Percentiles rank a stretch among this genome's conserved stretches.
These are phyloP conservation scores for Chymomyza procnemis DNA, from an alignment of 2,888 invertebrate genomes.

Conservation along the genomic window DNA sequence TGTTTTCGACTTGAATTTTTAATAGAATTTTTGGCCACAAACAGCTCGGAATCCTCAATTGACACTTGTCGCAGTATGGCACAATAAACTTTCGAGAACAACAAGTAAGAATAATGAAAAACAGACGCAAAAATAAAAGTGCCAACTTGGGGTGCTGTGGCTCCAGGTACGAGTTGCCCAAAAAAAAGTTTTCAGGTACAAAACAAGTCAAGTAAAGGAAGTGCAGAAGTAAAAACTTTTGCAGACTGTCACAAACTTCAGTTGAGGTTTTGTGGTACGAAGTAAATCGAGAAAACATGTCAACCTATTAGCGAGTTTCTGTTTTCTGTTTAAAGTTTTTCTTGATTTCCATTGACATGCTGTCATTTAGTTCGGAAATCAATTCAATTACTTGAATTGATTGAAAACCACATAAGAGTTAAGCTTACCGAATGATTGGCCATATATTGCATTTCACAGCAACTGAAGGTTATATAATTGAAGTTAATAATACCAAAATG, in stretches of 20 bases:
- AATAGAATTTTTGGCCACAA: not conserved
- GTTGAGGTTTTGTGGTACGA: conserved; percentile 13
- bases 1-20: not conserved
- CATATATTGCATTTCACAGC: not conserved
- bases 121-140: not conserved
- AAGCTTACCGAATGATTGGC: not conserved
- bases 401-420: not conserved
- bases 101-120: not conserved
- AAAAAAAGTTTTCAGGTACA: conserved; percentile 18
- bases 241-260: conserved; percentile 38
- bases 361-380: not conserved
- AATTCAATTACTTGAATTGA: not conserved
- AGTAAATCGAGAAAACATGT: conserved; percentile 10
- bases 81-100: conserved; percentile 1
- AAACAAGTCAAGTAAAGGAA: not conserved
- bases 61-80: not conserved
- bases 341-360: not conserved
- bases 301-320: conserved; percentile 25
- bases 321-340: not conserved
- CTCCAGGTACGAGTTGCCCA: conserved; percentile 30
- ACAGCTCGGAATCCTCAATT: not conserved
- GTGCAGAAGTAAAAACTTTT: conserved; percentile 15
- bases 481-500: conserved; percentile 3
- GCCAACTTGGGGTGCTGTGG: not conserved
- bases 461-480: not conserved